These are phyloP conservation scores for Drosophila ananassae DNA, from an alignment of 1,140 invertebrate species.

Conservation along the genomic window DNA sequence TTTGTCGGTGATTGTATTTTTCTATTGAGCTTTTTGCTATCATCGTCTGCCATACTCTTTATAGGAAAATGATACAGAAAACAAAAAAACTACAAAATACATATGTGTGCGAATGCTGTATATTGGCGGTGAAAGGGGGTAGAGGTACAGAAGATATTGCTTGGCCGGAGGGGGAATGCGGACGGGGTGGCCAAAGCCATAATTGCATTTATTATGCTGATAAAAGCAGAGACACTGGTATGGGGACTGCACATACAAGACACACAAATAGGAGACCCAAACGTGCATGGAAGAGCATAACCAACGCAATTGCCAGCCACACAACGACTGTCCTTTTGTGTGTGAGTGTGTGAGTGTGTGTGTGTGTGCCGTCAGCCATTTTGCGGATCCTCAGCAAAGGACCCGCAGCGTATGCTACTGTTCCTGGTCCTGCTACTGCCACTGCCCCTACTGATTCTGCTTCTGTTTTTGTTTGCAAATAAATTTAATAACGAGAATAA, in stretches of 20 bases:
- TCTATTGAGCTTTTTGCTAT: constrained; percentile 59
- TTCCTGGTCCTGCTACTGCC: constrained; percentile 25
- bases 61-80: constrained; percentile 69
- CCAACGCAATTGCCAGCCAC: constrained; percentile 44
- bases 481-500: constrained; percentile 81
- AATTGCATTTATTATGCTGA: constrained; percentile 84
- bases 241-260: constrained; percentile 17
- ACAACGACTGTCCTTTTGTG: constrained; percentile 21
- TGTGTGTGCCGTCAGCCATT: constrained; percentile 57
- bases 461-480: constrained; percentile 80
- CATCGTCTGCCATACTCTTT: constrained; percentile 52
- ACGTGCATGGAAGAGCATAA: constrained; percentile 30
- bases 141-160: constrained; percentile 1
- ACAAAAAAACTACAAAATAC: constrained; percentile 25
- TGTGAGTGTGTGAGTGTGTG: constrained; percentile 24
- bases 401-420: constrained; percentile 41
- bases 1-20: constrained; percentile 66
- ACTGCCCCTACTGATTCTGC: constrained; percentile 5
- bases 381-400: constrained; percentile 53
- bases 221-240: constrained; percentile 69
- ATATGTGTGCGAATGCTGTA: not conserved
- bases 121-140: not conserved
- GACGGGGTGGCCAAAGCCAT: constrained; percentile 62
- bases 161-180: constrained; percentile 30
- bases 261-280: constrained; percentile 14